Conservation (phyloP, 2,888 invertebrate genomes). For the Scaptomyza tumidula region DNA sequence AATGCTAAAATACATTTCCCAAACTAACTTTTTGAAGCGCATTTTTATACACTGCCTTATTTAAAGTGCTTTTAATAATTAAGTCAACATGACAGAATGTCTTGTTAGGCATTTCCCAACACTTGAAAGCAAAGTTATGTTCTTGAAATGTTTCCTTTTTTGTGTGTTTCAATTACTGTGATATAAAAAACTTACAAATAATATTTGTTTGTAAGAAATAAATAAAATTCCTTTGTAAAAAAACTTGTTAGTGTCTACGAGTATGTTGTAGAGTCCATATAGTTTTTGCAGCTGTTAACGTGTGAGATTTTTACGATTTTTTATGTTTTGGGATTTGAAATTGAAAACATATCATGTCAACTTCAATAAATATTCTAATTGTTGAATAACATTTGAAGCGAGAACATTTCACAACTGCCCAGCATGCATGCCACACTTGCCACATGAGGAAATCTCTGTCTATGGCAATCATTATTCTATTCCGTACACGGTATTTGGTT, state of each 20-base stretch:
- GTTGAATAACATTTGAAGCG: conserved; percentile 49
- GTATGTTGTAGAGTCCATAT: neutral
- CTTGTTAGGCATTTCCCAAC: neutral
- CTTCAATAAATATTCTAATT: conserved; percentile 55
- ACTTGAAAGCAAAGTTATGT: neutral
- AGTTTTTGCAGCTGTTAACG: conserved; percentile 14
- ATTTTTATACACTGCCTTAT: conserved; percentile 39
- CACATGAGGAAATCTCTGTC: conserved; percentile 13
- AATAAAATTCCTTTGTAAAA: too few species aligned
- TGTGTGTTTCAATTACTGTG: neutral
- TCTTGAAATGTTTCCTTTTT: neutral
- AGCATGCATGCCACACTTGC: conserved; percentile 36
- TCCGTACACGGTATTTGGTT: neutral
- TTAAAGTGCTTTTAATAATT: neutral
- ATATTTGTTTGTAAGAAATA: neutral
- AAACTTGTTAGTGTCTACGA: conserved; percentile 3
- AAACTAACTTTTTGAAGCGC: conserved; percentile 42
- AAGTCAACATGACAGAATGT: neutral
- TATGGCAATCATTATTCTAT: neutral
- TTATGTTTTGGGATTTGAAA: conserved; percentile 19
- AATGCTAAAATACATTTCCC: conserved; percentile 49
- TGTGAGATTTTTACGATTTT: conserved; percentile 14
- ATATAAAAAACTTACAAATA: neutral
- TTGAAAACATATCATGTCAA: conserved; percentile 43
- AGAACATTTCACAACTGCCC: conserved; percentile 23